These are phyloP conservation scores for Sebastes hubbsi DNA, from an alignment of 2,797 vertebrate genomes.

Conservation along the genomic window DNA sequence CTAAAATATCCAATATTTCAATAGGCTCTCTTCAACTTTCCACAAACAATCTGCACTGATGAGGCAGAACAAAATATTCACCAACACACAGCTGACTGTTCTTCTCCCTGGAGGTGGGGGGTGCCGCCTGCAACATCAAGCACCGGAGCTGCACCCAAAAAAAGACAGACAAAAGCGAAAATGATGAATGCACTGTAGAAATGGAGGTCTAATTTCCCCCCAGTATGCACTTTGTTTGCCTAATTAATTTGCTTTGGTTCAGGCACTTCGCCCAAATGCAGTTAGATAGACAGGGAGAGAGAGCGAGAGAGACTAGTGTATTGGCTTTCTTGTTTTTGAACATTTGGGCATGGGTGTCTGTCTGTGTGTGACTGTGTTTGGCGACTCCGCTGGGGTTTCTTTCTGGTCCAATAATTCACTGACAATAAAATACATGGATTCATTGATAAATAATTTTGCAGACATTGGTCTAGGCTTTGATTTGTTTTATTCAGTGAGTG, in stretches of 20 bases:
- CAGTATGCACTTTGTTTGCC: constrained; percentile 73
- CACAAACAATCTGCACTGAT: constrained; percentile 47
- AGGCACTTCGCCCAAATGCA: constrained; percentile 60
- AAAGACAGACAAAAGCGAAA: constrained; percentile 45
- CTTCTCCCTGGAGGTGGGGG: constrained; percentile 23
- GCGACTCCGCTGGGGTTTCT: constrained; percentile 15
- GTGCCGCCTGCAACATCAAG: constrained; percentile 45
- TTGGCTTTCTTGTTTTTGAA: constrained; percentile 18
- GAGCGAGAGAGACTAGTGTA: background rate
- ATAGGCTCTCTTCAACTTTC: constrained; percentile 8
- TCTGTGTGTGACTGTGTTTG: constrained; percentile 10
- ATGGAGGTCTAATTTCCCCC: constrained; percentile 65
- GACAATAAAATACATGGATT: constrained; percentile 31
- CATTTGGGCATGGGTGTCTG: background rate
- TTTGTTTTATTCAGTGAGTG: constrained; percentile 14
- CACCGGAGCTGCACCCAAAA: constrained; percentile 19
- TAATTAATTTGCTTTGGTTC: constrained; percentile 77
- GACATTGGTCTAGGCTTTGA: constrained; percentile 5
- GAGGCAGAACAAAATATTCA: constrained; percentile 58
- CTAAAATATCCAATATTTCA: constrained; percentile 33
- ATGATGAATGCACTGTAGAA: constrained; percentile 64
- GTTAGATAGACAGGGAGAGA: constrained; percentile 26
- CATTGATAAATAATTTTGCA: constrained; percentile 32
- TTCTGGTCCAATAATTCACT: constrained; percentile 36
- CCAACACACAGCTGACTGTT: constrained; percentile 25